These are phyloP conservation scores for Anneissia japonica DNA, from an alignment of 35 echinoderm and acorn worm genomes.

Conservation along the genomic window DNA sequence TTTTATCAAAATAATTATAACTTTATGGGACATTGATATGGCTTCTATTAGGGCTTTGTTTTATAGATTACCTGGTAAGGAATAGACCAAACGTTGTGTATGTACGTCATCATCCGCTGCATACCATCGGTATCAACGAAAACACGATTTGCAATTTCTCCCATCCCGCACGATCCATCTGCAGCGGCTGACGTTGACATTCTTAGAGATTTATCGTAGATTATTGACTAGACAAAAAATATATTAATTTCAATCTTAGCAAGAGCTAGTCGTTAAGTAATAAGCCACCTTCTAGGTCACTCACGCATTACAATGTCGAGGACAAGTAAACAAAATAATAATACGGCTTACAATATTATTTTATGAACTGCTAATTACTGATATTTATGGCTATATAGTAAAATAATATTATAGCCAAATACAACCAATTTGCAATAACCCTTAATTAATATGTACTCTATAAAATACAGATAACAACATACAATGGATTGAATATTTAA, in stretches of 20 bases:
- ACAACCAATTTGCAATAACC: too few relatives aligned
- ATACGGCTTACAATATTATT: too few relatives aligned
- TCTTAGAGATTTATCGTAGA: conserved; percentile 45
- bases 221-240: conserved; percentile 12
- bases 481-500: too few relatives aligned
- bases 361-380: too few relatives aligned
- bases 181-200: conserved; percentile 22
- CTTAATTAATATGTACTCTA: too few relatives aligned
- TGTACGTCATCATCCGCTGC: not conserved
- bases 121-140: conserved; percentile 29
- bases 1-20: too few relatives aligned
- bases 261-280: too few relatives aligned
- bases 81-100: conserved; percentile 32
- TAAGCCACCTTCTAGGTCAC: not conserved
- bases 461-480: too few relatives aligned
- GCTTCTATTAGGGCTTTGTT: too few relatives aligned
- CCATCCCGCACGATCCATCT: conserved; percentile 25
- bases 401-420: too few relatives aligned
- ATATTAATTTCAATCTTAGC: not conserved
- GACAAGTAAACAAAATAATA: not conserved
- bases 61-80: conserved; percentile 31
- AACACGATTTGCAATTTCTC: conserved; percentile 44
- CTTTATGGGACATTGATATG: too few relatives aligned
- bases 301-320: not conserved
- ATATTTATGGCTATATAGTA: too few relatives aligned